Base-by-base conservation (phyloP, 2,888 invertebrate genomes). In the Phortica magna region DNA sequence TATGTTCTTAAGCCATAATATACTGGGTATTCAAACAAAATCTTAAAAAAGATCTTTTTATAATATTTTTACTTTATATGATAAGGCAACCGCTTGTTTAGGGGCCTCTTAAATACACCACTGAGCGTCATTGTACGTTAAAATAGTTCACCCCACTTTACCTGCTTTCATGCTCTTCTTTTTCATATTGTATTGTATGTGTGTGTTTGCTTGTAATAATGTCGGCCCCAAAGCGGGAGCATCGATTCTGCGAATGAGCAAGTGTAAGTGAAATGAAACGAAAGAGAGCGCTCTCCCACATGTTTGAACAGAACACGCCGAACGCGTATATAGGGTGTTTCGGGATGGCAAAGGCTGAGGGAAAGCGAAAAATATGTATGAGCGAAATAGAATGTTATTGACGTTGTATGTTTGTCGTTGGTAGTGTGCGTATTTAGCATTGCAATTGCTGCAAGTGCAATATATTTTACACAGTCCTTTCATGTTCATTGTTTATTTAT, bases 51-150 rank as follows among this genome's bases (percentile, higher is more conserved):
- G 31, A 31, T 31, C 31, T 2, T 31, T 31, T 31, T 4, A 31
- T 2, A 31, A 4, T 2, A 31, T 31, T 2, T 31, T 31, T 31
- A 31, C 31, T 31, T 4, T 31, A 31, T 31, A 31, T 4, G 31
- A 31, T 31, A 31, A 31, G 5, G 31, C 31, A 31, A 31, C 2
- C 31, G 1, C 31, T 1, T 31, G 31, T 4, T 31, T 31, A 31
- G 5, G 31, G 5, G 3, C 31, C 31, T 31, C 5, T 31, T 4
- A 31, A 31, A 31, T 31, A 31, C 31, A 4, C 31, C 31, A 31
- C 31, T 31, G 31, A 80, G 83, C 80, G 85, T 31, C 31, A 31
- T 31, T 31, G 31, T 31, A 79, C 22, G 59, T 61, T 43, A 75
- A 73, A 75, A 75, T 75, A 75, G 74, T 75, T 75, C 67, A 75